phyloP scores from a whole-genome alignment of 2,888 invertebrate genomes.

The Volucella inflata region DNA sequence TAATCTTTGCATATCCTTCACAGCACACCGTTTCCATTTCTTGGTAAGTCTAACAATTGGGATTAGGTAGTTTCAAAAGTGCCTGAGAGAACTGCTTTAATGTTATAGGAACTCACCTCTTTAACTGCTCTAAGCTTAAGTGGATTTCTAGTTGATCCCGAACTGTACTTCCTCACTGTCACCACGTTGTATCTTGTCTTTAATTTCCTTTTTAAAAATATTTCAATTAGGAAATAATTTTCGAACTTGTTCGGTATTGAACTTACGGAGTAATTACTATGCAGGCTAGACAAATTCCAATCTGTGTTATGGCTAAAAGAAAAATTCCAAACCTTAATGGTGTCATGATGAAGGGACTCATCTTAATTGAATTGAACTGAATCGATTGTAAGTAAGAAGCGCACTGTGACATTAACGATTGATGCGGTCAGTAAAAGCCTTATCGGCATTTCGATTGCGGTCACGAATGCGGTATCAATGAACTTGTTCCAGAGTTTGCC shows the following conservation, averaged over 20 bases:
- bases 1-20: constrained; percentile 79
- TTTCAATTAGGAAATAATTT: background rate
- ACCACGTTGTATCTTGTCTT: constrained; percentile 79
- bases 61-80: background rate
- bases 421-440: constrained; percentile 11
- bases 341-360: constrained; percentile 26
- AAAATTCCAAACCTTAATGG: constrained; percentile 21
- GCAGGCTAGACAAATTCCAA: constrained; percentile 76
- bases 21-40: constrained; percentile 80
- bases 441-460: constrained; percentile 30
- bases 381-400: constrained; percentile 14
- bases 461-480: constrained; percentile 40
- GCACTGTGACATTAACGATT: constrained; percentile 30
- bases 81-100: background rate
- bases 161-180: constrained; percentile 79
- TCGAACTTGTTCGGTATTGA: background rate
- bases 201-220: constrained; percentile 75
- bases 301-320: constrained; percentile 50
- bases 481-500: constrained; percentile 31
- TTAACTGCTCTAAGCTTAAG: constrained; percentile 79
- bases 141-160: constrained; percentile 58
- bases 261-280: constrained; percentile 81
- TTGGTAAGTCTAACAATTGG: constrained; percentile 77
- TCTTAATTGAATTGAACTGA: constrained; percentile 3
- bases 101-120: constrained; percentile 76